A percentile compares a stretch with the other conserved stretches of the same genome.
phyloP scores from a whole-genome alignment of 2,797 vertebrate species.

The Ctenochaetus hawaiiensis region DNA sequence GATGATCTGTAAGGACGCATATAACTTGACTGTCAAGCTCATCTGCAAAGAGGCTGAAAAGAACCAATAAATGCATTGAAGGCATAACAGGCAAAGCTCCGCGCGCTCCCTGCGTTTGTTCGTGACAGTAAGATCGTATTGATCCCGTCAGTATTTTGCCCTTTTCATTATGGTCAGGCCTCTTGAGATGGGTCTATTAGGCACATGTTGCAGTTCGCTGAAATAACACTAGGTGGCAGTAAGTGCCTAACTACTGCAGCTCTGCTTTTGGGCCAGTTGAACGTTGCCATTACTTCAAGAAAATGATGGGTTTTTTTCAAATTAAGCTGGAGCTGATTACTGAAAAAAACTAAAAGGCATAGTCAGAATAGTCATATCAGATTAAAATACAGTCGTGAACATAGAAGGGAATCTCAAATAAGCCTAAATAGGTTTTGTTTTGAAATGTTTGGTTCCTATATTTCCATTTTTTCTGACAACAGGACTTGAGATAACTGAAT shows the following conservation, averaged over 20 bases:
- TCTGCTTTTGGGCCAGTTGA: background rate
- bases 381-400: background rate
- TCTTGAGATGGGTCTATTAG: background rate
- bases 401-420: background rate
- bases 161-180: slow-evolving; percentile 54
- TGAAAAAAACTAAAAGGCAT: background rate
- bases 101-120: background rate
- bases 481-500: background rate
- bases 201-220: slow-evolving; percentile 34
- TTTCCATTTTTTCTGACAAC: background rate
- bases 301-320: background rate
- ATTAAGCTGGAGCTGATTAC: background rate
- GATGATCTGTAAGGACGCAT: slow-evolving; percentile 23
- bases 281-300: background rate
- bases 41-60: slow-evolving; percentile 6
- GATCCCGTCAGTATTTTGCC: slow-evolving; percentile 42
- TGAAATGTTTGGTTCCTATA: background rate
- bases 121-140: slow-evolving; percentile 19
- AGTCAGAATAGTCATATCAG: background rate
- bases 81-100: background rate
- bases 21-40: background rate
- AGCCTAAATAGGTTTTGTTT: background rate
- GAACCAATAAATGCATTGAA: background rate
- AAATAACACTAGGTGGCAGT: slow-evolving; percentile 63
- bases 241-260: background rate